Base-by-base conservation (phyloP, 2,888 invertebrate genomes). In the Aquatica leii region DNA sequence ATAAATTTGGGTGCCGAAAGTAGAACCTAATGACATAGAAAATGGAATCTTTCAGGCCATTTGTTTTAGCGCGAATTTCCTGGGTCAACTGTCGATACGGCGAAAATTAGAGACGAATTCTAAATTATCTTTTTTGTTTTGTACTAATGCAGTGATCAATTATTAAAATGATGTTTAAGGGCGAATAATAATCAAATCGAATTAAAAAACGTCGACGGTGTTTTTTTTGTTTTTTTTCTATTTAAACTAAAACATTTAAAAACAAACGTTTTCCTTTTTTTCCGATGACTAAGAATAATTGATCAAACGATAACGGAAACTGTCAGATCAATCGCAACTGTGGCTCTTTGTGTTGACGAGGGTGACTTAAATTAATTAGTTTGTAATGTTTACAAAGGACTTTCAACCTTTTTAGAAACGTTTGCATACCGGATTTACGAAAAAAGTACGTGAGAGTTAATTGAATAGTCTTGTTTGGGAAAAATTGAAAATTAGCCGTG, bases 41-140 rank as follows among this genome's bases (percentile, higher is more conserved):
- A 80, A 80, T 78, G 74, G 74, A 77, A 79, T 78, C 77, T 78
- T 77, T 76, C 71, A 72, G 77, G 74, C 76, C 77, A 78, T 79
- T 79, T 78, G 77, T 76, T 76, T 76, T 69, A 70, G 65, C 43
- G 60, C 35, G 54, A 65, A 65, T 61, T 61, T 65, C 57, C 58
- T 53, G 46, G 65, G 59, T 54, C 58, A 53, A 58, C 53, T 57
- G 60, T 52, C 48, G 57, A 60, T 55, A 52, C 53, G 53, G 34
- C 53, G 57, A 57, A 61, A 65, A 65, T 61, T 65, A 53, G 55
- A 51, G 59, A 51, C 49, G 55, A 56, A 59, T 49, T 59, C 54
- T 53, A 59, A 48, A 60, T 60, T 60, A 54, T 54, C 60, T 37
- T 35, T 50, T 54, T 34, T 52, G 18, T 34, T 5, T 46, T 46